Percentiles rank a stretch among this genome's conserved stretches.
phyloP scores from a whole-genome alignment of 2,888 invertebrate genomes.

The Phengaris alcon region DNA sequence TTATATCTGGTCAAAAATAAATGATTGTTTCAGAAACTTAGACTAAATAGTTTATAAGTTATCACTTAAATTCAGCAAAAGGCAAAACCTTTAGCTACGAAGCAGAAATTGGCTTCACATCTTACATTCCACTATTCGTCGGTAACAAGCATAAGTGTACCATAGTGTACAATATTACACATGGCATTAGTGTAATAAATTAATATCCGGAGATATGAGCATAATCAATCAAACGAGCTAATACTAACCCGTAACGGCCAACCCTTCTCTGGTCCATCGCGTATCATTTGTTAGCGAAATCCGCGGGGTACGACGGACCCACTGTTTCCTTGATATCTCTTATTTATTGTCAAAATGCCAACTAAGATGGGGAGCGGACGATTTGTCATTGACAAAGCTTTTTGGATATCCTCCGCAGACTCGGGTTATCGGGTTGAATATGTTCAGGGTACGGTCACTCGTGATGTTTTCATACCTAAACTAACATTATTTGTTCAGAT shows the following conservation, averaged over 20 bases:
- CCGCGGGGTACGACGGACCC: constrained; percentile 50
- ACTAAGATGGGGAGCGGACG: constrained; percentile 62
- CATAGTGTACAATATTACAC: not conserved
- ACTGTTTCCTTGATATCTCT: constrained; percentile 68
- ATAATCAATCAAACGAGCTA: constrained; percentile 58
- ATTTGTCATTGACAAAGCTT: constrained; percentile 77
- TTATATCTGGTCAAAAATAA: too few relatives aligned
- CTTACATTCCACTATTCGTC: not conserved
- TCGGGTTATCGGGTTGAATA: constrained; percentile 52
- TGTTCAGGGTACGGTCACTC: constrained; percentile 38
- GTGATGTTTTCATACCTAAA: constrained; percentile 12
- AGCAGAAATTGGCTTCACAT: not conserved
- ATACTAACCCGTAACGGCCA: constrained; percentile 54
- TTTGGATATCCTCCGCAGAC: constrained; percentile 48
- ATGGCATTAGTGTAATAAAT: constrained; percentile 20
- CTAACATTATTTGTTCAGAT: not conserved
- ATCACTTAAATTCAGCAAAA: too few relatives aligned
- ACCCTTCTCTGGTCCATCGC: constrained; percentile 72
- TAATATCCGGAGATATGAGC: constrained; percentile 25
- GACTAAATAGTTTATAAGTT: too few relatives aligned
- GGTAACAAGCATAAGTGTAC: not conserved
- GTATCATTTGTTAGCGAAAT: constrained; percentile 74
- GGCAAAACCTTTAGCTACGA: not conserved
- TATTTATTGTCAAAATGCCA: constrained; percentile 77
- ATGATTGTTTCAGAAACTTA: too few relatives aligned